A percentile compares a stretch with the other conserved stretches of the same genome.
phyloP scores from a whole-genome alignment of 2,888 invertebrate genomes.

The Dolichomitus sp. region DNA sequence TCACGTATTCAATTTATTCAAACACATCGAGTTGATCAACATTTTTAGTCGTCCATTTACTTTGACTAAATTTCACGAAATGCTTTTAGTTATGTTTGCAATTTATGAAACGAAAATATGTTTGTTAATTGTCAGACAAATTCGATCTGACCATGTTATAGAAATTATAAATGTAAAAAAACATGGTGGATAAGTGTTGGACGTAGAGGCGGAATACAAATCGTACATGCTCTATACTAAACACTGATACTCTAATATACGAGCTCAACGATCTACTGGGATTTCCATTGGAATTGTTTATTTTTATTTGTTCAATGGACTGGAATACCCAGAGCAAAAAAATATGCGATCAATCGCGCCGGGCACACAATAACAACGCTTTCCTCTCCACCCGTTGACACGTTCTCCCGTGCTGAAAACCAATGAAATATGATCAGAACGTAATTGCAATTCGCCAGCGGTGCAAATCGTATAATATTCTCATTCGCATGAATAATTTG shows the following conservation, averaged over 20 bases:
- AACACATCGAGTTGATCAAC: conserved; percentile 10
- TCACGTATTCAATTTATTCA: conserved; percentile 26
- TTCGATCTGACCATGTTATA: neutral
- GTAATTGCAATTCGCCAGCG: conserved; percentile 26
- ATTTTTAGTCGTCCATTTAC: neutral
- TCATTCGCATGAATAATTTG: conserved; percentile 29
- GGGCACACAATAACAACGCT: conserved; percentile 24
- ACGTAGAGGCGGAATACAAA: neutral
- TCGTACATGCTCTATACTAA: neutral
- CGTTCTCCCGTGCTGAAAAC: conserved; percentile 8
- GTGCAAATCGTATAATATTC: conserved; percentile 32
- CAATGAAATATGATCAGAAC: conserved; percentile 26
- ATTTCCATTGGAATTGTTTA: conserved; percentile 20
- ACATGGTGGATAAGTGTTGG: neutral
- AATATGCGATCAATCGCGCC: conserved; percentile 26
- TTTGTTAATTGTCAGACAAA: neutral
- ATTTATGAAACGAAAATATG: neutral
- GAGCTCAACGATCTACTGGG: neutral
- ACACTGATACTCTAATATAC: neutral
- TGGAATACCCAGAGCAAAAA: conserved; percentile 7
- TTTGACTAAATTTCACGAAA: neutral
- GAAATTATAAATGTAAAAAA: neutral
- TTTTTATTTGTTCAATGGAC: conserved; percentile 23
- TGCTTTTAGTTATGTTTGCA: neutral
- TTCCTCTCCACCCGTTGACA: conserved; percentile 23